Conservation (phyloP, 1,140 invertebrate species). For the Orchesella cincta region DNA sequence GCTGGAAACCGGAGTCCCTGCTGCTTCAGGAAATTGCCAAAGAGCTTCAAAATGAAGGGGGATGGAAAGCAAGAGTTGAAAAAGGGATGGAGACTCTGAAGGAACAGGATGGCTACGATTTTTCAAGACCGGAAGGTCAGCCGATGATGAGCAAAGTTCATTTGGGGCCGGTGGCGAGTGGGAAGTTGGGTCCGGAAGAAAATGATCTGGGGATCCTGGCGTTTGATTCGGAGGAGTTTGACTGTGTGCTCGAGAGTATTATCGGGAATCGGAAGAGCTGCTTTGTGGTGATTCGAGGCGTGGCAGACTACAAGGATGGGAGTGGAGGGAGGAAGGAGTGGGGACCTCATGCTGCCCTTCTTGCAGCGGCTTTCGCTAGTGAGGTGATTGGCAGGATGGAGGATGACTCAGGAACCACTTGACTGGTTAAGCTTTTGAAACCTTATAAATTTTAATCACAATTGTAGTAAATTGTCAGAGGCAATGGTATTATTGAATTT, state of each 20-base stretch:
- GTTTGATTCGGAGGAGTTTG: slow-evolving; percentile 95
- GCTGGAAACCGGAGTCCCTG: slow-evolving; percentile 77
- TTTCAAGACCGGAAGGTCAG: slow-evolving; percentile 65
- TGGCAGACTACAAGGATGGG: slow-evolving; percentile 95
- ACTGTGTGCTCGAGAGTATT: slow-evolving; percentile 91
- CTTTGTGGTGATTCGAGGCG: slow-evolving; percentile 74
- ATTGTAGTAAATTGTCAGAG: no score
- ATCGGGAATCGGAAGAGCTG: slow-evolving; percentile 90
- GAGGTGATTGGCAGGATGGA: slow-evolving; percentile 83
- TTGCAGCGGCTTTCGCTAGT: slow-evolving; percentile 92
- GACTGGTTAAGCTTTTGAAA: no score
- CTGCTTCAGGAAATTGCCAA: slow-evolving; percentile 79
- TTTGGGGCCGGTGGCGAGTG: slow-evolving; percentile 82
- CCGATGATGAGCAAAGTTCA: slow-evolving; percentile 66
- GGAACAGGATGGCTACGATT: slow-evolving; percentile 67
- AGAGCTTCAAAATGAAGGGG: slow-evolving; percentile 65
- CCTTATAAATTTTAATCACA: no score
- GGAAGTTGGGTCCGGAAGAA: slow-evolving; percentile 71
- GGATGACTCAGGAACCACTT: no score
- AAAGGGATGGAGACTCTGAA: slow-evolving; percentile 68
- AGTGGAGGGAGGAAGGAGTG: slow-evolving; percentile 91
- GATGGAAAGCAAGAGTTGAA: slow-evolving; percentile 71
- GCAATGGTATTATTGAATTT: no score
- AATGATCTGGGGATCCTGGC: slow-evolving; percentile 77
- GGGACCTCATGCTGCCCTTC: slow-evolving; percentile 83